A percentile compares a stretch with the other conserved stretches of the same genome.
phyloP scores from a whole-genome alignment of 1,140 invertebrate species.

The Tetramorium parvispinum region DNA sequence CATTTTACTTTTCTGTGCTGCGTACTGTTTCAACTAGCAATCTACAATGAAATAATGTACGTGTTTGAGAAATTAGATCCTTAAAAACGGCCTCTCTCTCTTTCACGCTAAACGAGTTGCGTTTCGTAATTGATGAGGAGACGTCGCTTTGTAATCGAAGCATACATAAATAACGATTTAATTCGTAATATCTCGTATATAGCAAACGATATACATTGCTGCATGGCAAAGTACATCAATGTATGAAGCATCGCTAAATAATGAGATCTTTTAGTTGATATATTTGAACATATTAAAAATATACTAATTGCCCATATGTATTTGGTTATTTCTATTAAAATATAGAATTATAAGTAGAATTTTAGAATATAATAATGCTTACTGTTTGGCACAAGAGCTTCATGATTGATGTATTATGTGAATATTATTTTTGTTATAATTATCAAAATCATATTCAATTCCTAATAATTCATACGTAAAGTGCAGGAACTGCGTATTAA shows the following conservation, averaged over 20 bases:
- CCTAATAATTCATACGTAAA: conserved; percentile 59
- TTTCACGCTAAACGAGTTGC: conserved; percentile 52
- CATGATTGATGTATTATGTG: conserved; percentile 72
- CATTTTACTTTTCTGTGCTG: conserved; percentile 57
- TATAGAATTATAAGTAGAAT: background rate
- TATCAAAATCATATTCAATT: conserved; percentile 66
- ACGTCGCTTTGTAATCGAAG: conserved; percentile 61
- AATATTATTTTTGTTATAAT: conserved; percentile 38
- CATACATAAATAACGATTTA: conserved; percentile 60
- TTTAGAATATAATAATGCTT: conserved; percentile 29
- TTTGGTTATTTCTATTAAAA: conserved; percentile 49
- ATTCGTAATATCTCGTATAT: conserved; percentile 63
- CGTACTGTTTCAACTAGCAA: conserved; percentile 21
- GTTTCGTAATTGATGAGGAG: conserved; percentile 61
- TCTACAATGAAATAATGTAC: conserved; percentile 44
- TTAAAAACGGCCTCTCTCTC: conserved; percentile 71
- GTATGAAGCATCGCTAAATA: conserved; percentile 67
- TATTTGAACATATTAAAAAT: conserved; percentile 62
- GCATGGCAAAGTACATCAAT: conserved; percentile 70
- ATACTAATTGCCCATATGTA: conserved; percentile 40
- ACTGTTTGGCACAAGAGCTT: conserved; percentile 59
- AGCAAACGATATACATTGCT: conserved; percentile 62
- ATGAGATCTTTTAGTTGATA: conserved; percentile 54
- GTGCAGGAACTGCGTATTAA: conserved; percentile 64
- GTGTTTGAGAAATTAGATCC: conserved; percentile 67